A percentile compares a stretch with the other conserved stretches of the same genome.
Evolutionary conservation across 2,797 vertebrate genomes (phyloP).

Genomic region (Knipowitschia caucasica): DNA sequence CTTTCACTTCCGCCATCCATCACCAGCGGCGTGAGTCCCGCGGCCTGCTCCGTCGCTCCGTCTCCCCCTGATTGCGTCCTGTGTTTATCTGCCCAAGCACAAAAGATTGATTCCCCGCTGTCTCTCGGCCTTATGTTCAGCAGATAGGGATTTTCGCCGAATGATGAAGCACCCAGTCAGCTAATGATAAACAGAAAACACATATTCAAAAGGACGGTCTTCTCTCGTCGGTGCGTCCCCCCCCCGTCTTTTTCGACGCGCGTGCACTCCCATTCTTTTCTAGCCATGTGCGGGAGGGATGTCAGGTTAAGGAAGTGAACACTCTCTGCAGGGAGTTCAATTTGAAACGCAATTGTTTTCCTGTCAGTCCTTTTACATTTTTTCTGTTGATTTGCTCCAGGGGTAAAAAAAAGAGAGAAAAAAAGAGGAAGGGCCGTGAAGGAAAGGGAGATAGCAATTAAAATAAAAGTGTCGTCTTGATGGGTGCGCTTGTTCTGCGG

Average conservation of each 20-base stretch:
- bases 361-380: constrained; percentile 80
- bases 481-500: constrained; percentile 74
- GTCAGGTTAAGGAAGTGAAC: constrained; percentile 85
- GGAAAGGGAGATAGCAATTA: constrained; percentile 78
- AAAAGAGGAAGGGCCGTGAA: constrained; percentile 79
- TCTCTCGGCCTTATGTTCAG: constrained; percentile 85
- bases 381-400: constrained; percentile 81
- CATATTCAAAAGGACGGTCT: constrained; percentile 82
- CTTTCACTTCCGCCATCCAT: constrained; percentile 94
- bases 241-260: constrained; percentile 55
- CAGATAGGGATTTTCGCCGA: constrained; percentile 84
- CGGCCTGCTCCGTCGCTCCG: constrained; percentile 83
- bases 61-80: constrained; percentile 82
- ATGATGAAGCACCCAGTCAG: constrained; percentile 80
- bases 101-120: constrained; percentile 89
- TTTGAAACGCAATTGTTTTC: constrained; percentile 84
- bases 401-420: constrained; percentile 83
- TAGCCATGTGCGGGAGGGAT: constrained; percentile 74
- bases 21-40: constrained; percentile 79
- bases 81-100: constrained; percentile 86
- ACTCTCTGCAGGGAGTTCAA: constrained; percentile 83
- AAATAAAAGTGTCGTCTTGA: constrained; percentile 81
- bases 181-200: constrained; percentile 85
- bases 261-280: constrained; percentile 62
- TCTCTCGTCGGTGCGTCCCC: constrained; percentile 42